Conservation (phyloP, 2,113 vertebrate species). For the Dromiciops gliroides region DNA sequence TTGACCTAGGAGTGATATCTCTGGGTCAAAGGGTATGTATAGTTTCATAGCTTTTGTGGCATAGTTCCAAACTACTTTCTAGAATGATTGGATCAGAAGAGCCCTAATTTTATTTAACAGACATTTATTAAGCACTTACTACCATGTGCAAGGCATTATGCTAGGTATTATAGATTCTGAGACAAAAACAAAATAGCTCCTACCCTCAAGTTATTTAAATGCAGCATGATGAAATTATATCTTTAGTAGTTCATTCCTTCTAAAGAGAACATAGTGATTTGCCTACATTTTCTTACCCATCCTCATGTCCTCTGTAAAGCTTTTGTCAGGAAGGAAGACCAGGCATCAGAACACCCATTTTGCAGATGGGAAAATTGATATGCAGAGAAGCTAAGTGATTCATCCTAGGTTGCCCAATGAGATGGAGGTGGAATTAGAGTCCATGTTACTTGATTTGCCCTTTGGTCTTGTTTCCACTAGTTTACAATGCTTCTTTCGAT, state of each 20-base stretch:
- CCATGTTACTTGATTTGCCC: background rate
- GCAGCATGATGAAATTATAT: background rate
- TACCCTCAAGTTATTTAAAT: background rate
- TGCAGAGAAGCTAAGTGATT: background rate
- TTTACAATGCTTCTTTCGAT: constrained; percentile 8
- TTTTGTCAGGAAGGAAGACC: background rate
- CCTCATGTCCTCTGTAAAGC: background rate
- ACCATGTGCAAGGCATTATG: background rate
- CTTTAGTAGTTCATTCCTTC: background rate
- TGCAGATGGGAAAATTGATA: background rate
- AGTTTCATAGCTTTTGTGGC: background rate
- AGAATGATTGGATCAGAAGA: background rate
- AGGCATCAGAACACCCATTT: background rate
- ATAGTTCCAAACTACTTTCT: background rate
- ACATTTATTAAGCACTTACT: background rate
- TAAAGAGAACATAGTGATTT: background rate
- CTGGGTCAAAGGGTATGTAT: background rate
- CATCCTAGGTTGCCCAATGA: fast-evolving
- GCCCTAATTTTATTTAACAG: background rate
- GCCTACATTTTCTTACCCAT: background rate
- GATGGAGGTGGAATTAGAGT: background rate
- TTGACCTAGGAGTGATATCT: background rate
- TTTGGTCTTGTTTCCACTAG: background rate
- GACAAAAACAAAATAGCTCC: background rate
- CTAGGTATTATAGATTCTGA: background rate